Evolutionary conservation across 2,797 vertebrate genomes (phyloP).

Genomic region (Anabacerthia variegaticeps): DNA sequence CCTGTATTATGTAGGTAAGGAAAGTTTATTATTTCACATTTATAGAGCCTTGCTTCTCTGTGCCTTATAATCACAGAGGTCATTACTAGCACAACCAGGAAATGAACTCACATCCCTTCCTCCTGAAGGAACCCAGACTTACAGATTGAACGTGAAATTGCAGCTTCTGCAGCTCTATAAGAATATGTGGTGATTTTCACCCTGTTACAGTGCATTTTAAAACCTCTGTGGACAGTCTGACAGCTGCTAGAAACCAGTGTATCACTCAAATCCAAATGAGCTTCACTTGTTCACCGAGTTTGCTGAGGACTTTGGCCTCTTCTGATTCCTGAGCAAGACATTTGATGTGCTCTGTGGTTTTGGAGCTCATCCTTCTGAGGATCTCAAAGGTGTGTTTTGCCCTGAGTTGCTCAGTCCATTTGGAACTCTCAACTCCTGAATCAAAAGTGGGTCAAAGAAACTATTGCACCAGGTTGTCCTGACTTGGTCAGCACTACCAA

Average conservation of each 20-base stretch:
- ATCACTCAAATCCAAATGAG: neutral
- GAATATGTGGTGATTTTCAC: neutral
- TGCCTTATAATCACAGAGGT: neutral
- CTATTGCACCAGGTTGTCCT: neutral
- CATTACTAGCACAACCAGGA: neutral
- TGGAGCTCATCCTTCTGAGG: neutral
- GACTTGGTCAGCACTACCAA: neutral
- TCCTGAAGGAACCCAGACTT: neutral
- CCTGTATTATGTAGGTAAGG: neutral
- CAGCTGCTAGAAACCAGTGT: neutral
- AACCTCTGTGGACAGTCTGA: neutral
- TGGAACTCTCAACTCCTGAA: neutral
- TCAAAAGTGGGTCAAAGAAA: neutral
- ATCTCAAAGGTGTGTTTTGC: neutral
- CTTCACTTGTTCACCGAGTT: neutral
- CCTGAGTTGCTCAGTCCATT: neutral
- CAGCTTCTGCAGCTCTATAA: neutral
- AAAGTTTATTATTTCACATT: neutral
- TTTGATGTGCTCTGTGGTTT: rapidly evolving
- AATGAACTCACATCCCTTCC: neutral
- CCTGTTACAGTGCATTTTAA: neutral
- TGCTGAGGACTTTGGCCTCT: neutral
- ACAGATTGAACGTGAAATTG: neutral
- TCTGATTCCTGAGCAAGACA: neutral
- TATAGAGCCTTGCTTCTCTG: neutral